Conservation (phyloP, 1,140 invertebrate genomes). For the honey bee (Apis mellifera) region DNA sequence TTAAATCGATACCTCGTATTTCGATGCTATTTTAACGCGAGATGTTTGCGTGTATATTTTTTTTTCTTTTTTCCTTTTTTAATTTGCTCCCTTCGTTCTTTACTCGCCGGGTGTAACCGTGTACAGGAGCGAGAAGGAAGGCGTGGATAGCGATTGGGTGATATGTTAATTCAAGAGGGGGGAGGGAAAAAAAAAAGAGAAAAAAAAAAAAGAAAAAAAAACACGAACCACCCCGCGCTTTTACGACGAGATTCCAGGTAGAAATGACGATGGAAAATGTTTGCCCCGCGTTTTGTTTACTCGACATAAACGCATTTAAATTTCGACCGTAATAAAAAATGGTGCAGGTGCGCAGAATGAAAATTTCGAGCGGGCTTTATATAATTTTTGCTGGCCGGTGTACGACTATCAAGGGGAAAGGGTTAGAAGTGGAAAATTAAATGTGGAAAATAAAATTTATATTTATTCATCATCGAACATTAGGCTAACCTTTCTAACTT, state of each 20-base stretch:
- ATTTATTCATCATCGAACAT: constrained; percentile 30
- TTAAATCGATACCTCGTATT: constrained; percentile 9
- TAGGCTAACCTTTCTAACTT: constrained; percentile 17
- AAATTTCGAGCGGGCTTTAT: constrained; percentile 34
- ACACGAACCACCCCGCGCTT: background rate
- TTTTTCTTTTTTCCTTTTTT: background rate
- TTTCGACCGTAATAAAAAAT: constrained; percentile 33
- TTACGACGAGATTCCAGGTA: constrained; percentile 2
- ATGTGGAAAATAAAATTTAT: background rate
- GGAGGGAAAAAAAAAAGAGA: too few species aligned
- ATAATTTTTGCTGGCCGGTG: constrained; percentile 18
- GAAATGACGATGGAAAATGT: background rate
- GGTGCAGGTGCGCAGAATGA: constrained; percentile 34
- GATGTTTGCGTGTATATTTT: background rate
- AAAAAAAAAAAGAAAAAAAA: background rate
- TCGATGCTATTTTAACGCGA: background rate
- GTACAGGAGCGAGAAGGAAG: background rate
- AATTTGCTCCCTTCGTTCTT: background rate
- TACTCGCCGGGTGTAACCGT: background rate
- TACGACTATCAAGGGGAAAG: constrained; percentile 9
- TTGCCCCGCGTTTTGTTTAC: background rate
- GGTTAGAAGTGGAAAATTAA: constrained; percentile 2
- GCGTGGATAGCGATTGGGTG: background rate
- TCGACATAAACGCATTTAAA: constrained; percentile 26
- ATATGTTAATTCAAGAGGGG: constrained; percentile 27